Conservation (phyloP, 1,140 invertebrate genomes). For the Triops longicaudatus region DNA sequence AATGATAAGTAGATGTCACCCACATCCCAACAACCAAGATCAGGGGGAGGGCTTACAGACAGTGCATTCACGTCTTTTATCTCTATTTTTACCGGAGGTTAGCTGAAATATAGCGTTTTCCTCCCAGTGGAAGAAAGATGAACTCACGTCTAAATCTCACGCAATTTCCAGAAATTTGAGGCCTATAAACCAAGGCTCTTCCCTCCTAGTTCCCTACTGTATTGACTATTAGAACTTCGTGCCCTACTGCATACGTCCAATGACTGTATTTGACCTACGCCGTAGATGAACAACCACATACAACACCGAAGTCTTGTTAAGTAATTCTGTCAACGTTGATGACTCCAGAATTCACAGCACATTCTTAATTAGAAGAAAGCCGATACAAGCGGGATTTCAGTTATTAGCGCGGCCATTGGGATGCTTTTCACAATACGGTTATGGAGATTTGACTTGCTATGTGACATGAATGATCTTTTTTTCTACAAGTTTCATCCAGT, state of each 20-base stretch:
- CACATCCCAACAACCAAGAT: not conserved
- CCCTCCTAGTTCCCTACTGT: not conserved
- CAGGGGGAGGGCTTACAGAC: not conserved
- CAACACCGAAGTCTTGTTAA: not conserved
- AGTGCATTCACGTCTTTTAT: not conserved
- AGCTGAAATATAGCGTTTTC: not conserved
- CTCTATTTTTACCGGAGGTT: not conserved
- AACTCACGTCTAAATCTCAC: not conserved
- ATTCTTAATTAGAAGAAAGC: conserved; percentile 9
- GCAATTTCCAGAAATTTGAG: not conserved
- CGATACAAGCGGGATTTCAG: not conserved
- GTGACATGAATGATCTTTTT: not conserved
- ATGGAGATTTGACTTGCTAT: not conserved
- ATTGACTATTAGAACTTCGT: too few relatives aligned
- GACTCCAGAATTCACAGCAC: not conserved
- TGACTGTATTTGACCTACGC: too few relatives aligned
- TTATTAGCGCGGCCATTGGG: not conserved
- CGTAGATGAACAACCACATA: too few relatives aligned
- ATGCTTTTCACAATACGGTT: not conserved
- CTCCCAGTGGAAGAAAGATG: not conserved
- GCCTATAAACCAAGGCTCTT: not conserved
- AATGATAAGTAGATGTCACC: conserved; percentile 7
- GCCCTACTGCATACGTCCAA: too few relatives aligned
- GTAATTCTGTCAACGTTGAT: not conserved
- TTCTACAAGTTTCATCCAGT: not conserved